These are phyloP conservation scores for Gymnoscopelus microlampas DNA, from an alignment of 2,797 vertebrate species.

Conservation along the genomic window DNA sequence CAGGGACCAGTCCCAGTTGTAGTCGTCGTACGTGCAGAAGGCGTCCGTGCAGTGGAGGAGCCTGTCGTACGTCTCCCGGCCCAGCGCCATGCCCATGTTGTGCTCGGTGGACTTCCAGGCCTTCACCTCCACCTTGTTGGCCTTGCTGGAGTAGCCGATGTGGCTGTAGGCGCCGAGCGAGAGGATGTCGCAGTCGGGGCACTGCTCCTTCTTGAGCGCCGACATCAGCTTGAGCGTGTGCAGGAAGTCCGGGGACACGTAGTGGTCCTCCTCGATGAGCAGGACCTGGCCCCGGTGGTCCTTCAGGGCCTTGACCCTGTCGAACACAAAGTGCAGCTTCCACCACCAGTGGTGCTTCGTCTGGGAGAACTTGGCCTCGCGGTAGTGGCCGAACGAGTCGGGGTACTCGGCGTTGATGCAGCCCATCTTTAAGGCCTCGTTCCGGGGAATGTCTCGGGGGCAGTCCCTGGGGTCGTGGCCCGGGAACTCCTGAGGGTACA, in stretches of 20 bases:
- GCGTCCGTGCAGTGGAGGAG: conserved; percentile 91
- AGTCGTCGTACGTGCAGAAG: conserved; percentile 98
- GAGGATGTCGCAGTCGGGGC: conserved; percentile 91
- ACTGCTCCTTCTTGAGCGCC: conserved; percentile 83
- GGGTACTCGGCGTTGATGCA: conserved; percentile 97
- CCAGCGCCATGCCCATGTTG: conserved; percentile 98
- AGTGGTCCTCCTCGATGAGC: conserved; percentile 96
- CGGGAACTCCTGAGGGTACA: conserved; percentile 96
- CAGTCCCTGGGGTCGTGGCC: conserved; percentile 95
- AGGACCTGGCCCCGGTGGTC: conserved; percentile 88
- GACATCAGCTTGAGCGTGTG: conserved; percentile 89
- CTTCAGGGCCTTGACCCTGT: conserved; percentile 87
- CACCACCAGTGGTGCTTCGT: conserved; percentile 99
- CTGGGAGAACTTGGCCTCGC: conserved; percentile 96
- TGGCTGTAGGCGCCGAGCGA: conserved; percentile 91
- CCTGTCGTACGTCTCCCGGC: conserved; percentile 89
- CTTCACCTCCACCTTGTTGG: conserved; percentile 93
- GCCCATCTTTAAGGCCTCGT: conserved; percentile 88
- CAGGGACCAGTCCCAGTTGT: conserved; percentile 99
- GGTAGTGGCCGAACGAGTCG: conserved; percentile 96
- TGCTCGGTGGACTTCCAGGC: conserved; percentile 98
- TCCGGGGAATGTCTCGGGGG: conserved; percentile 90
- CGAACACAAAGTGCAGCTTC: conserved; percentile 99
- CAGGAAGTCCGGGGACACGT: conserved; percentile 91
- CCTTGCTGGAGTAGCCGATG: conserved; percentile 85